Evolutionary conservation across 2,888 invertebrate species (phyloP).

Genomic region (Lucinisca nassula): DNA sequence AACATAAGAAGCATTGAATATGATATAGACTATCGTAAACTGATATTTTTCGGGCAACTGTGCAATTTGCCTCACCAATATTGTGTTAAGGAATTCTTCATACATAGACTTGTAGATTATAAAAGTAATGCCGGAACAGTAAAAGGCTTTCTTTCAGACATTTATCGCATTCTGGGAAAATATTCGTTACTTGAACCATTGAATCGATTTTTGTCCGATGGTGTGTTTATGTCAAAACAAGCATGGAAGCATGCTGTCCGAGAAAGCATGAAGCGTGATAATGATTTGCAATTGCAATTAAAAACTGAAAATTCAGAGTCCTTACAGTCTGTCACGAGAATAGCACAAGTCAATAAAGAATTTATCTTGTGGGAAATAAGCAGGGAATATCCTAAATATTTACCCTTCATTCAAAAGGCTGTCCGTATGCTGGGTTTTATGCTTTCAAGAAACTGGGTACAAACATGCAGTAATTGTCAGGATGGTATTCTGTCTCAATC

Average conservation of each 20-base stretch:
- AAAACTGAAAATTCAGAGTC: background rate
- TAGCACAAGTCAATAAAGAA: background rate
- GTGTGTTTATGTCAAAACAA: background rate
- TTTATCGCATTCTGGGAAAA: background rate
- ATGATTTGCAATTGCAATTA: background rate
- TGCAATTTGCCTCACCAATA: background rate
- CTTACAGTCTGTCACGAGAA: background rate
- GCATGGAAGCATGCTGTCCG: background rate
- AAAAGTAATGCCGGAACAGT: background rate
- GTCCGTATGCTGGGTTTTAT: background rate
- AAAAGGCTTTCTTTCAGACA: background rate
- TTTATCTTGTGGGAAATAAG: background rate
- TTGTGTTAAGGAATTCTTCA: constrained; percentile 9
- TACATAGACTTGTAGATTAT: background rate
- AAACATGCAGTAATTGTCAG: too few species aligned
- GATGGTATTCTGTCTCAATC: too few species aligned
- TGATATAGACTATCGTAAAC: background rate
- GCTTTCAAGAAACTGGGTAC: background rate
- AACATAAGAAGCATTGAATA: background rate
- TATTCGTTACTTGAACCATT: background rate
- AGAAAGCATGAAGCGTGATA: background rate
- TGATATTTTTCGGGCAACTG: background rate
- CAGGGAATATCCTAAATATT: background rate
- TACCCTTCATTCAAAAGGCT: background rate
- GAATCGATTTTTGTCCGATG: background rate